A percentile compares a stretch with the other conserved stretches of the same genome.
These are phyloP conservation scores for Drosophila pachea DNA, from an alignment of 1,140 invertebrate species.

Conservation along the genomic window DNA sequence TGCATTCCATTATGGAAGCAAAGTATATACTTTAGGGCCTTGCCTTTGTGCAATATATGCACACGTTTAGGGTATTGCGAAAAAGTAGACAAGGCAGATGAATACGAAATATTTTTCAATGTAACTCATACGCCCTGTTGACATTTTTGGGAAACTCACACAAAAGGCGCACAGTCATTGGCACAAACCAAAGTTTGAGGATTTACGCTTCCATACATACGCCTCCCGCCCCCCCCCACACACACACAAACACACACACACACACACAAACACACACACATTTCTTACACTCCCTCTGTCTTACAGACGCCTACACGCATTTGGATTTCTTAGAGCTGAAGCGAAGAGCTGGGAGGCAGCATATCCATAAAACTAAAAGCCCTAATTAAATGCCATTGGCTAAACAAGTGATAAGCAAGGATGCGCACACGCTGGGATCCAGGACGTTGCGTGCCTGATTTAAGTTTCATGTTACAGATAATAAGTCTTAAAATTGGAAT, in stretches of 20 bases:
- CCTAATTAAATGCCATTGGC: constrained; percentile 67
- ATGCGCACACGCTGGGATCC: constrained; percentile 15
- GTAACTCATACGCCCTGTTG: constrained; percentile 30
- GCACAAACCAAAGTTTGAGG: constrained; percentile 53
- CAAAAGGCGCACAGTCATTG: constrained; percentile 49
- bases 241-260: not conserved
- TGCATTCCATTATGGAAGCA: too few species aligned
- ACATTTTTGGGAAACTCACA: constrained; percentile 50
- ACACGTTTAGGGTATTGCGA: not conserved
- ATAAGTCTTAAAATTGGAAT: constrained; percentile 74
- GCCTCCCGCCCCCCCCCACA: not conserved
- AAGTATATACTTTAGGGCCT: not conserved
- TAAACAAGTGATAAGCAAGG: constrained; percentile 60
- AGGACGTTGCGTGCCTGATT: constrained; percentile 47
- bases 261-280: too few species aligned
- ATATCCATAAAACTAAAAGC: constrained; percentile 44
- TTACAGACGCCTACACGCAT: too few species aligned
- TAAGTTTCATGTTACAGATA: constrained; percentile 64
- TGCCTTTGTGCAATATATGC: too few species aligned
- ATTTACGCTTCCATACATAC: constrained; percentile 1
- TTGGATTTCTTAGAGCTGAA: too few species aligned
- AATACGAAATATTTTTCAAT: constrained; percentile 30
- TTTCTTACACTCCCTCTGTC: too few species aligned
- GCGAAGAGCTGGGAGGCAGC: not conserved
- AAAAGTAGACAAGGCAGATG: not conserved